These are phyloP conservation scores for Miniopterus natalensis DNA, from an alignment of 2,113 vertebrate species.

Conservation along the genomic window DNA sequence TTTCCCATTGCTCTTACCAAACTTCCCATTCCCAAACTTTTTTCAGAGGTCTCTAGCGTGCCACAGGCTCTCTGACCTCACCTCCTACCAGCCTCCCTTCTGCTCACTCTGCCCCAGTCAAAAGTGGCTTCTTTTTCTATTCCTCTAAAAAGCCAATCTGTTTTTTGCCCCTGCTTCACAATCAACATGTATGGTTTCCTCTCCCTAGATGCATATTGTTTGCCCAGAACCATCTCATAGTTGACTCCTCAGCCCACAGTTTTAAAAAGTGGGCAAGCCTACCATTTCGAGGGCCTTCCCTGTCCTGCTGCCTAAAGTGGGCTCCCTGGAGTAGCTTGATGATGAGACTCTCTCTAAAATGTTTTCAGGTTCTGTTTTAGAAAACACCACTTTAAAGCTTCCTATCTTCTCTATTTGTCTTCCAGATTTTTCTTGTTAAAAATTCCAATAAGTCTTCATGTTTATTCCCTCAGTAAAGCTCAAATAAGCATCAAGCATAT, in stretches of 20 bases:
- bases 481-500: neutral
- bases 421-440: slow-evolving; percentile 25
- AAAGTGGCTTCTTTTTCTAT: neutral
- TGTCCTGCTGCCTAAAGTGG: neutral
- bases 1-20: neutral
- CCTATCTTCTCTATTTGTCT: neutral
- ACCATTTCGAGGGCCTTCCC: neutral
- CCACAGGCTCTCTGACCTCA: neutral
- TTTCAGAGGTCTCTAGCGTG: neutral
- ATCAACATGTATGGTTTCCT: neutral
- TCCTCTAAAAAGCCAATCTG: neutral
- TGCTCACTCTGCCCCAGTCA: neutral
- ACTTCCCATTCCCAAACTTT: neutral
- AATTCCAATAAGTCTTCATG: neutral
- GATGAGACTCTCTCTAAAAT: neutral
- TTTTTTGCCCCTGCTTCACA: neutral
- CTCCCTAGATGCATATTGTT: neutral
- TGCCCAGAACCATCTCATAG: neutral
- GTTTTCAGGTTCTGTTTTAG: neutral
- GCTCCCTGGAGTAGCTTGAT: neutral
- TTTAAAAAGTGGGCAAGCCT: neutral
- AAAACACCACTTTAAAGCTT: neutral
- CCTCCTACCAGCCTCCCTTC: no score
- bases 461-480: neutral
- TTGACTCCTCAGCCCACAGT: neutral